These are phyloP conservation scores for Iphiclides podalirius DNA, from an alignment of 2,888 invertebrate genomes.

Conservation along the genomic window DNA sequence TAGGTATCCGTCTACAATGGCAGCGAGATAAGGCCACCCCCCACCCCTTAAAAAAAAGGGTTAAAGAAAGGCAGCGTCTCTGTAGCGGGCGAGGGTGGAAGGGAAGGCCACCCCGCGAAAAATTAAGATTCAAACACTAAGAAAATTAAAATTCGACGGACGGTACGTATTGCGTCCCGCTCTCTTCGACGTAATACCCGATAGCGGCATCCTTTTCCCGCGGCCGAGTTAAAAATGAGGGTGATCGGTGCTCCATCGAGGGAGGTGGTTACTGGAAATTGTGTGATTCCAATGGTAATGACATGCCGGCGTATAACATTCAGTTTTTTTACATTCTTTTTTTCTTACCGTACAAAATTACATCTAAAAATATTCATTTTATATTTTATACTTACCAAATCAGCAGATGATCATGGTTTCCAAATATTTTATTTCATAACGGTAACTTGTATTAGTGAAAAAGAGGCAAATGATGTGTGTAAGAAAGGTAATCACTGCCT, in stretches of 20 bases:
- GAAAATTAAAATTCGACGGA: conserved; percentile 79
- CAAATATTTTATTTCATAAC: no score
- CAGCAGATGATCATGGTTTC: no score
- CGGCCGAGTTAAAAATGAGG: conserved; percentile 55
- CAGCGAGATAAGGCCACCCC: conserved; percentile 31
- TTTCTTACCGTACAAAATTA: background rate
- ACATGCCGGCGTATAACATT: conserved; percentile 26
- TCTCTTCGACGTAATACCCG: conserved; percentile 28
- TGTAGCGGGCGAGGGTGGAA: conserved; percentile 41
- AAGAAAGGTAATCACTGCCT: no score
- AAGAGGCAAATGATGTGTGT: no score
- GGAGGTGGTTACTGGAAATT: conserved; percentile 38
- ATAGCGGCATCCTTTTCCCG: conserved; percentile 27
- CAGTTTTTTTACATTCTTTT: background rate
- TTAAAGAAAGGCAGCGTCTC: conserved; percentile 47
- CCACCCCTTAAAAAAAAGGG: conserved; percentile 49
- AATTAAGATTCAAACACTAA: conserved; percentile 80
- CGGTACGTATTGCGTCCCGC: conserved; percentile 54
- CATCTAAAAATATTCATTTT: no score
- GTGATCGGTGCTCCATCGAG: conserved; percentile 56
- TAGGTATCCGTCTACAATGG: conserved; percentile 29
- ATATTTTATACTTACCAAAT: no score
- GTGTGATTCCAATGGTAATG: conserved; percentile 61
- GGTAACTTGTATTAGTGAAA: no score
- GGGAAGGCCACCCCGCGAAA: conserved; percentile 61